phyloP scores from a whole-genome alignment of 2,113 vertebrate species.

The Phyllostomus hastatus region DNA sequence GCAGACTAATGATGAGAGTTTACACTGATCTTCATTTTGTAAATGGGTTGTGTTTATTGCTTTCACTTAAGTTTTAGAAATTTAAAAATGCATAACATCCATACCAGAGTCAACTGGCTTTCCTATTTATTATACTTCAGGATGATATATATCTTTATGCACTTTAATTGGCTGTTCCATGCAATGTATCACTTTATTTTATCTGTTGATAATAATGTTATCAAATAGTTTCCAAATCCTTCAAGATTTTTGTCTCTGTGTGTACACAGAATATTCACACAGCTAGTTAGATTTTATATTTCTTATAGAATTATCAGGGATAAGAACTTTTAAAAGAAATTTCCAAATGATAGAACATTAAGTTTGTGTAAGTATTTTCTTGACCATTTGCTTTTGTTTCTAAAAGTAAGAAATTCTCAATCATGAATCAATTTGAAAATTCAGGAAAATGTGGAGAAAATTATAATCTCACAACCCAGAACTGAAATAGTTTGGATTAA shows the following conservation, averaged over 20 bases:
- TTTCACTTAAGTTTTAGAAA: conserved; percentile 5
- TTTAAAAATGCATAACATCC: background rate
- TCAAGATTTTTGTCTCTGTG: background rate
- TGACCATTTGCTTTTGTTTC: background rate
- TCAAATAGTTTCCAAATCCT: background rate
- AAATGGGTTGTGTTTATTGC: background rate
- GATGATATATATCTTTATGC: background rate
- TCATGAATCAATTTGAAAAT: background rate
- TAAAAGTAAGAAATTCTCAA: background rate
- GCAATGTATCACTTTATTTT: background rate
- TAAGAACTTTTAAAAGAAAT: background rate
- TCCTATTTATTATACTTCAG: background rate
- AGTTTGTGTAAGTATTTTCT: background rate
- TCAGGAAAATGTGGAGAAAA: background rate
- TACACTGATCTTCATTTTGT: background rate
- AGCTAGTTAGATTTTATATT: background rate
- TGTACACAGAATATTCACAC: background rate
- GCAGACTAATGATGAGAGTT: background rate
- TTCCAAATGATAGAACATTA: background rate
- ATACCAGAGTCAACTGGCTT: background rate
- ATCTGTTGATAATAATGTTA: background rate
- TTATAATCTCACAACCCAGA: background rate
- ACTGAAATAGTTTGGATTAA: background rate
- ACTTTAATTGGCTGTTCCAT: background rate
- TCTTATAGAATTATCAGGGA: background rate